Evolutionary conservation across 1,140 invertebrate species (phyloP).

Genomic region (Leptinotarsa defecta): DNA sequence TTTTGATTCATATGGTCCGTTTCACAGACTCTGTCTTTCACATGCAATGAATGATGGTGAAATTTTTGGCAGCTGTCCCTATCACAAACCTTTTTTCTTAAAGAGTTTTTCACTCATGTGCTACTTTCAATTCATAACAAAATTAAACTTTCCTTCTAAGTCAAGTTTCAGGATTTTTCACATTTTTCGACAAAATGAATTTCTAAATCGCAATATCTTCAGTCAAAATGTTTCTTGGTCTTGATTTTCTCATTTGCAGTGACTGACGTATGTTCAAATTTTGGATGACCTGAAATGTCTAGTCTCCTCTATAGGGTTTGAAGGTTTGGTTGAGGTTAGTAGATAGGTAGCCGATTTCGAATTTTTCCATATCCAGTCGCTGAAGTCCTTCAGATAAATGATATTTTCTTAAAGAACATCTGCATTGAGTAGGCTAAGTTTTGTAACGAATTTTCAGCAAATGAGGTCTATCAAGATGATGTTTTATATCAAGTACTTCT

Average conservation of each 20-base stretch:
- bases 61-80: not conserved
- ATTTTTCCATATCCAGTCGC: not conserved
- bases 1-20: not conserved
- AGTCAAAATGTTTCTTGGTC: not conserved
- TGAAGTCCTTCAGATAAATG: not conserved
- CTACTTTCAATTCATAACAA: not conserved
- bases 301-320: not conserved
- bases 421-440: too few species aligned
- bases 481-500: too few species aligned
- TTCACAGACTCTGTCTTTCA: not conserved
- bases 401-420: too few species aligned
- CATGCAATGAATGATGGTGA: not conserved
- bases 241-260: not conserved
- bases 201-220: too few species aligned
- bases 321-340: not conserved
- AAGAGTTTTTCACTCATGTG: not conserved
- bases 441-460: too few species aligned
- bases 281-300: not conserved
- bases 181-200: too few species aligned
- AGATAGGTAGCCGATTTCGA: not conserved
- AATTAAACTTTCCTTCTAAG: not conserved
- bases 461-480: too few species aligned
- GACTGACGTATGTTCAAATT: not conserved
- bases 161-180: too few species aligned
- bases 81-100: not conserved